phyloP scores from a whole-genome alignment of 2,888 invertebrate genomes.

The Agriopis aurantiaria region DNA sequence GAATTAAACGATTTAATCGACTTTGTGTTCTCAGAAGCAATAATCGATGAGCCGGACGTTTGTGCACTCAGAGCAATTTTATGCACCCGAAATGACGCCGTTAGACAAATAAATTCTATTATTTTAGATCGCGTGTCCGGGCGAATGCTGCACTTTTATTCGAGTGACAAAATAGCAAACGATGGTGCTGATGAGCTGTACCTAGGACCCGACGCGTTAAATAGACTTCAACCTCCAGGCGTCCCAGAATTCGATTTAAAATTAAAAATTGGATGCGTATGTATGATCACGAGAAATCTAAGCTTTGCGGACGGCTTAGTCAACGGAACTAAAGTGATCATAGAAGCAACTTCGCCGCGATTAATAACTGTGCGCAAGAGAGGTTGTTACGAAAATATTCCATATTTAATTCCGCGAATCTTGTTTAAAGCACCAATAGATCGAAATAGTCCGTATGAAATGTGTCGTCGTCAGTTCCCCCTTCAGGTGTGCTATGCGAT shows the following conservation, averaged over 20 bases:
- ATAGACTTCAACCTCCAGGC: slow-evolving; percentile 11
- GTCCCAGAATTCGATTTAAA: slow-evolving; percentile 13
- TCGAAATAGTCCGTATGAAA: slow-evolving; percentile 19
- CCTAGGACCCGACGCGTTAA: slow-evolving; percentile 12
- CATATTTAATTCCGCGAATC: slow-evolving; percentile 20
- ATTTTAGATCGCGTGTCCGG: slow-evolving; percentile 11
- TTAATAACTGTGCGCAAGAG: slow-evolving; percentile 13
- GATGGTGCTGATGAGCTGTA: slow-evolving; percentile 12
- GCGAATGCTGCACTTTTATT: slow-evolving; percentile 3
- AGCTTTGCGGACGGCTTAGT: slow-evolving; percentile 12
- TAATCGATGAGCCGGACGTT: slow-evolving; percentile 3
- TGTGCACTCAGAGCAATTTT: slow-evolving; percentile 8
- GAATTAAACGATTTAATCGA: slow-evolving; percentile 6
- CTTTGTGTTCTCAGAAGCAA: slow-evolving; percentile 9
- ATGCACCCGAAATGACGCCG: slow-evolving; percentile 7
- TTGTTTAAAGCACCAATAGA: slow-evolving; percentile 6
- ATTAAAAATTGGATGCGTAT: slow-evolving; percentile 12
- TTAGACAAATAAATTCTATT: slow-evolving; percentile 8
- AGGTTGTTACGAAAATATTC: background rate
- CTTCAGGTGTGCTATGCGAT: slow-evolving; percentile 26
- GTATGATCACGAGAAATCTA: slow-evolving; percentile 21
- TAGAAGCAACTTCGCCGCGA: slow-evolving; percentile 9
- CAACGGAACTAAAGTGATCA: slow-evolving; percentile 1
- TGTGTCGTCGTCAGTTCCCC: slow-evolving; percentile 24
- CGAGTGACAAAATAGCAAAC: slow-evolving; percentile 3